These are phyloP conservation scores for Chironomus tepperi DNA, from an alignment of 1,140 invertebrate species.

Conservation along the genomic window DNA sequence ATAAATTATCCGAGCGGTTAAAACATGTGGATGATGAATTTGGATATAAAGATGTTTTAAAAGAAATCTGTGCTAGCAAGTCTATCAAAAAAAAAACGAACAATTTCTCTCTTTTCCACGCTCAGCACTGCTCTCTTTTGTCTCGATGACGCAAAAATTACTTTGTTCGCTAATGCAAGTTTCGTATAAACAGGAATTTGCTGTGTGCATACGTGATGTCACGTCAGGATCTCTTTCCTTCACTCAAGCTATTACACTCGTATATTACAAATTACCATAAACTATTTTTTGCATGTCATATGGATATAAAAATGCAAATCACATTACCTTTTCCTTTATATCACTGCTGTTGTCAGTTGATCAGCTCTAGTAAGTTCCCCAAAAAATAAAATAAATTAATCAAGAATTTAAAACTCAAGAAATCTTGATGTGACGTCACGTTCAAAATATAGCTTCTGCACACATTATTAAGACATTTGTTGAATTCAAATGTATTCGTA, in stretches of 20 bases:
- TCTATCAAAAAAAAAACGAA: too few relatives aligned
- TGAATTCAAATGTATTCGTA: conserved; percentile 22
- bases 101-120: neutral
- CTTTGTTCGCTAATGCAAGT: conserved; percentile 7
- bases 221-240: neutral
- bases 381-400: neutral
- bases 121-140: neutral
- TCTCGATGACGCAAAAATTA: conserved; percentile 10
- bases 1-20: neutral
- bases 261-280: neutral
- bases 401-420: neutral
- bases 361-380: neutral
- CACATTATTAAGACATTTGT: conserved; percentile 24
- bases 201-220: conserved; percentile 1
- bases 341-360: too few relatives aligned
- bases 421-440: conserved; percentile 14
- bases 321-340: neutral
- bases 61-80: neutral
- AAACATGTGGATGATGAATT: conserved; percentile 12
- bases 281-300: neutral
- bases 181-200: neutral
- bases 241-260: neutral
- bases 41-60: neutral
- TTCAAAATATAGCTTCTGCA: conserved; percentile 21
- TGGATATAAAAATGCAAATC: neutral